Conservation (phyloP, 30 jellyfish, hydroid and myxozoan genomes). For the Chrysaora quinquecirrha region DNA sequence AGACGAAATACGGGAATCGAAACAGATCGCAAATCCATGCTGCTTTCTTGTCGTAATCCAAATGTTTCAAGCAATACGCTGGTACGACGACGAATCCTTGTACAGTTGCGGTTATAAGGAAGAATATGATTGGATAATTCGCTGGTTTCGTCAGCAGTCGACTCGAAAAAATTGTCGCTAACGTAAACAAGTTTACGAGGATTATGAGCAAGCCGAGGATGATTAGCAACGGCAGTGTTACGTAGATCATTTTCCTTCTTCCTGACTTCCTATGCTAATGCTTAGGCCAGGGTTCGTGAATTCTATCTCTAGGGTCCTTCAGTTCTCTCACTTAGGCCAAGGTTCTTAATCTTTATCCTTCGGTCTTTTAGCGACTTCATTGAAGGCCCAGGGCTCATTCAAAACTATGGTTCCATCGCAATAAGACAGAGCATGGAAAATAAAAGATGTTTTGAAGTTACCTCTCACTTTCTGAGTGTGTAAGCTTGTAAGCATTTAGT, state of each 20-base stretch:
- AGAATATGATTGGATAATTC: conserved; percentile 65
- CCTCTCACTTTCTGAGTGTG: too few species aligned
- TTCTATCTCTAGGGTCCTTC: too few species aligned
- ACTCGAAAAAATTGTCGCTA: conserved; percentile 58
- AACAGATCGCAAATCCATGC: conserved; percentile 71
- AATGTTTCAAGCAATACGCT: conserved; percentile 38
- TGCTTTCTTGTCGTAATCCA: conserved; percentile 8
- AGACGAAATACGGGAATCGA: conserved; percentile 71
- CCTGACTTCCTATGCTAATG: too few species aligned
- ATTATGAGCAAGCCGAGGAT: conserved; percentile 32
- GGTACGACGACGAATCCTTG: conserved; percentile 81
- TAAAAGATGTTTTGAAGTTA: too few species aligned
- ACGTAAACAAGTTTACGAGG: conserved; percentile 51
- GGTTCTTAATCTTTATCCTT: too few species aligned
- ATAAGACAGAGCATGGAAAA: too few species aligned
- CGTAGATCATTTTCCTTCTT: background rate
- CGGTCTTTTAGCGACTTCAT: too few species aligned
- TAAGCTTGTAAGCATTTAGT: too few species aligned
- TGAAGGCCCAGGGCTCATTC: too few species aligned
- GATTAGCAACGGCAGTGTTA: conserved; percentile 28
- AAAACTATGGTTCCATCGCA: too few species aligned
- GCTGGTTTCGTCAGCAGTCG: conserved; percentile 59
- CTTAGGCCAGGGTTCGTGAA: too few species aligned
- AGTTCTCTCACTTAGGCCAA: too few species aligned
- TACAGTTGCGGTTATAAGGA: conserved; percentile 52